phyloP scores from a whole-genome alignment of 64 coral and sea anemone species.

The Pocillopora verrucosa region DNA sequence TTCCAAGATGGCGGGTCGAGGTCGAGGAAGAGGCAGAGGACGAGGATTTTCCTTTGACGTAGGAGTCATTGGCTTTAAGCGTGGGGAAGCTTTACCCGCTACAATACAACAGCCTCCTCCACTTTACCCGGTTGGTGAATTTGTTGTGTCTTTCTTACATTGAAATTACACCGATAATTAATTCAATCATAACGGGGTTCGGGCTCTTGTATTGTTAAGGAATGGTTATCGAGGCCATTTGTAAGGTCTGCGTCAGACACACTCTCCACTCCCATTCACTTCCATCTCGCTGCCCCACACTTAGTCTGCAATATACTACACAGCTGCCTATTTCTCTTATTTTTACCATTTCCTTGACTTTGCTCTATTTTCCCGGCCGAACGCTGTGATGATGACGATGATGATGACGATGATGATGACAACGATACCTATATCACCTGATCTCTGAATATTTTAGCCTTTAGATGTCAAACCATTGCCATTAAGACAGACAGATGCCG shows the following conservation, averaged over 20 bases:
- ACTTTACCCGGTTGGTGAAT: conserved; percentile 76
- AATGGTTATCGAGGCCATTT: too few species aligned
- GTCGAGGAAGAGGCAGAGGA: conserved; percentile 80
- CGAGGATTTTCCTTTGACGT: conserved; percentile 91
- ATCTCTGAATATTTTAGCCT: conserved; percentile 38
- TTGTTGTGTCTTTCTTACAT: not conserved
- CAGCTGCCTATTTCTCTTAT: too few species aligned
- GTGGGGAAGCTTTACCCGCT: conserved; percentile 89
- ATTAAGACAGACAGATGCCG: conserved; percentile 61
- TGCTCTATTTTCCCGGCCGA: too few species aligned
- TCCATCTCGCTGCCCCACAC: too few species aligned
- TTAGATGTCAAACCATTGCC: conserved; percentile 85
- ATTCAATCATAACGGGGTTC: not conserved
- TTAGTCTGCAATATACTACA: too few species aligned
- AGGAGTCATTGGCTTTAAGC: conserved; percentile 71
- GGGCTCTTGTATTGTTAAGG: too few species aligned
- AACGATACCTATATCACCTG: too few species aligned
- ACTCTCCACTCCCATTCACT: too few species aligned
- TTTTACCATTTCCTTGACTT: too few species aligned
- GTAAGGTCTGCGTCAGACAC: too few species aligned
- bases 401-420: too few species aligned
- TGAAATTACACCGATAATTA: not conserved
- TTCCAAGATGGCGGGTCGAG: conserved; percentile 97
- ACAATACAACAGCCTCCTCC: conserved; percentile 93
- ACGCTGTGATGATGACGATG: too few species aligned